Evolutionary conservation across 2,888 invertebrate genomes (phyloP).

Genomic region (Beris chalybata): DNA sequence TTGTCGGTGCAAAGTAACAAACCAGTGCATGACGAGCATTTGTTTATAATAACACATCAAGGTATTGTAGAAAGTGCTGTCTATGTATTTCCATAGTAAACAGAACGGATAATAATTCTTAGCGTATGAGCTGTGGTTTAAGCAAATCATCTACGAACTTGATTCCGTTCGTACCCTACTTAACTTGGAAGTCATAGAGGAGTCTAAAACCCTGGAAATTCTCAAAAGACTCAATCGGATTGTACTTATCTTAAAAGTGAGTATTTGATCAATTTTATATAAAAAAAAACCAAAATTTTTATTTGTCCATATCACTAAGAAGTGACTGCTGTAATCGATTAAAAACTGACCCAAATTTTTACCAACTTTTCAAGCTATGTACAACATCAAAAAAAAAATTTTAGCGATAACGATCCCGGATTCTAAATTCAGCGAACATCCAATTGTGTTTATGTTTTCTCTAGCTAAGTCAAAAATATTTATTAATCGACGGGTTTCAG

Average conservation of each 20-base stretch:
- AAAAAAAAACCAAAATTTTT: no score
- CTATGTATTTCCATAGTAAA: not conserved
- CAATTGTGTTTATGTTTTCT: no score
- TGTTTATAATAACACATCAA: constrained; percentile 98
- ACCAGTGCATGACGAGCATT: constrained; percentile 92
- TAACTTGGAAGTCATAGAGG: constrained; percentile 75
- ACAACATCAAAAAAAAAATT: no score
- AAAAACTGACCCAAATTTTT: no score
- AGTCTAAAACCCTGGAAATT: constrained; percentile 90
- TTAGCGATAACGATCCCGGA: no score
- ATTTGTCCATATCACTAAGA: no score
- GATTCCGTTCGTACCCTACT: constrained; percentile 88
- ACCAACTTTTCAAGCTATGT: no score
- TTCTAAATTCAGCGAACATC: no score
- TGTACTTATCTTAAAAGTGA: constrained; percentile 87
- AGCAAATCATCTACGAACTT: constrained; percentile 96
- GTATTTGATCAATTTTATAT: constrained; percentile 33
- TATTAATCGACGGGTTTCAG: no score
- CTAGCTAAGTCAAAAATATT: no score
- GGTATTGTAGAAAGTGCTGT: constrained; percentile 61
- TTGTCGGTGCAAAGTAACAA: constrained; percentile 72
- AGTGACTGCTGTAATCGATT: no score
- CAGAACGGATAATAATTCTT: constrained; percentile 43
- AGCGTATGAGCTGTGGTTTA: constrained; percentile 99
- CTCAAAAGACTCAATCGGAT: constrained; percentile 88